A percentile compares a stretch with the other conserved stretches of the same genome.
These are phyloP conservation scores for Turritopsis rubra DNA, from an alignment of 30 jellyfish, hydroid and myxozoan species.

Conservation along the genomic window DNA sequence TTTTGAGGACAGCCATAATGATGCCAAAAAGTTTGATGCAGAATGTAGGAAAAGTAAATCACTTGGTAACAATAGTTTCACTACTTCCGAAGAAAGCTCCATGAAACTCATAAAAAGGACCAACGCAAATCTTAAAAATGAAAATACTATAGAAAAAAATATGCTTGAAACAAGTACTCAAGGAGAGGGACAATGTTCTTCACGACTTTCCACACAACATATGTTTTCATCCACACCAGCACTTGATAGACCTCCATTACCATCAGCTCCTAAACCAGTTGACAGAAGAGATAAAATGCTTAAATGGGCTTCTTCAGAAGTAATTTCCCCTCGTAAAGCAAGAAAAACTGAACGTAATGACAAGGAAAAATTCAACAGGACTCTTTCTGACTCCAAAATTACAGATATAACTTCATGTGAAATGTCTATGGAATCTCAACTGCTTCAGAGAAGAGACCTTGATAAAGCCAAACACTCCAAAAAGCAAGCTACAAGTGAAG, in stretches of 20 bases:
- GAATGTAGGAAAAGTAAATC: neutral
- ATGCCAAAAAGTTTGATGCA: neutral
- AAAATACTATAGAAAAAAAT: neutral
- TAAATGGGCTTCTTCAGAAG: slow-evolving; percentile 1
- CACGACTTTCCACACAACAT: neutral
- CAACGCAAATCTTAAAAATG: neutral
- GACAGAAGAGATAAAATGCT: slow-evolving; percentile 13
- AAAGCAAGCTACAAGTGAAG: neutral
- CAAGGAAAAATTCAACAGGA: neutral
- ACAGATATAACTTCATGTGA: neutral
- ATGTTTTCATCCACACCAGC: slow-evolving; percentile 18
- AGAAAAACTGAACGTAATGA: neutral
- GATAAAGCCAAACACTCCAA: neutral
- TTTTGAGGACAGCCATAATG: neutral
- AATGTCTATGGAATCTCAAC: neutral
- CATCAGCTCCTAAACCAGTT: slow-evolving; percentile 30
- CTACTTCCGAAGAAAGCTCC: neutral
- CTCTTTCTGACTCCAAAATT: slow-evolving; percentile 6
- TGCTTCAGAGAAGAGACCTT: neutral
- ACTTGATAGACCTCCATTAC: slow-evolving; percentile 30
- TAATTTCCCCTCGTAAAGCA: neutral
- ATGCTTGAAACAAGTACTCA: neutral
- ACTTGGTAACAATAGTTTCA: neutral
- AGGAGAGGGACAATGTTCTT: neutral
- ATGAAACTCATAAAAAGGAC: too few relatives aligned